Percentiles rank a stretch among this genome's conserved stretches.
Evolutionary conservation across 2,797 vertebrate genomes (phyloP).

Genomic region (Percopsis omiscomaycus): DNA sequence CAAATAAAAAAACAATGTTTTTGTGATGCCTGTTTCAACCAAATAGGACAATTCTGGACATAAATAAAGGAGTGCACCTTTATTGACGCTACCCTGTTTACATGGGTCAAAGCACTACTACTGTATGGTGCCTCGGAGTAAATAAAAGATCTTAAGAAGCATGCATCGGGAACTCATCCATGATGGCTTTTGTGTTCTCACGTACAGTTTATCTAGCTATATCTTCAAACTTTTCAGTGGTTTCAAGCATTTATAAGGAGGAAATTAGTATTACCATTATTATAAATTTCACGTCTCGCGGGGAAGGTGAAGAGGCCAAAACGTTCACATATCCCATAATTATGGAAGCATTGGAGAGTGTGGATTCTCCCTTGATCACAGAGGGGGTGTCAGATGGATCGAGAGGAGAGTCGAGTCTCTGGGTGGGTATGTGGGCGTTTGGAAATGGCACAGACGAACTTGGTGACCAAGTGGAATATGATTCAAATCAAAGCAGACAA

Average conservation of each 20-base stretch:
- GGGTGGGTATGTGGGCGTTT: conserved; percentile 30
- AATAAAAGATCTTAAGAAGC: too few relatives aligned
- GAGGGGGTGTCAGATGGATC: conserved; percentile 61
- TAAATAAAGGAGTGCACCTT: too few relatives aligned
- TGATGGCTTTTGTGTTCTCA: conserved; percentile 49
- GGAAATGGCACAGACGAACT: conserved; percentile 59
- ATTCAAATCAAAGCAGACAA: conserved; percentile 58
- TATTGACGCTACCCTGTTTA: too few relatives aligned
- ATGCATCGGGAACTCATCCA: conserved; percentile 4
- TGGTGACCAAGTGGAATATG: conserved; percentile 64
- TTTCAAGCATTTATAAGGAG: conserved; percentile 52
- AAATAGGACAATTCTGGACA: too few relatives aligned
- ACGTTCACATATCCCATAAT: conserved; percentile 53
- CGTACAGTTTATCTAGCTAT: conserved; percentile 36
- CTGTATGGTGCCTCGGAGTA: too few relatives aligned
- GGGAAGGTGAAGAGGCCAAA: conserved; percentile 29
- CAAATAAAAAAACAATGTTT: too few relatives aligned
- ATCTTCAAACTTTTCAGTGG: conserved; percentile 40
- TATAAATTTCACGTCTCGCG: conserved; percentile 53
- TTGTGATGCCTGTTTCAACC: too few relatives aligned
- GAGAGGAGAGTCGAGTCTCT: conserved; percentile 11
- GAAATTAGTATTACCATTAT: conserved; percentile 47
- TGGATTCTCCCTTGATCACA: conserved; percentile 44
- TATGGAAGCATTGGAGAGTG: conserved; percentile 44
- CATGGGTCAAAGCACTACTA: too few relatives aligned